Base-by-base conservation (phyloP, 2,888 invertebrate genomes). In the Bembecia ichneumoniformis region DNA sequence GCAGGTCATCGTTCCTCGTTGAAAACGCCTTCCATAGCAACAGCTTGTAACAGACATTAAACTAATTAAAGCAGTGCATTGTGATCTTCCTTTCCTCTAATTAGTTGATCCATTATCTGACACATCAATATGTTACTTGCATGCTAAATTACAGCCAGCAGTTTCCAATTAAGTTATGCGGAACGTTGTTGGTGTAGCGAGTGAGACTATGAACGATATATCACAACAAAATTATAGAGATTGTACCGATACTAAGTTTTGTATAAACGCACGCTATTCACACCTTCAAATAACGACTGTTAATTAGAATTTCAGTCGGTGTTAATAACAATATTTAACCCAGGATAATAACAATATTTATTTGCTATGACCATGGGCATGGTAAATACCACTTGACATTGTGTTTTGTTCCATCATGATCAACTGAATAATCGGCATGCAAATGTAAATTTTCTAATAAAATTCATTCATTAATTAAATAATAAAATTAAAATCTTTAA, bases 131-230 rank as follows among this genome's bases (percentile, higher is more conserved):
- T 40, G 40, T 13, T 40, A 40, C 13, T 40, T 40, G n/a, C 40
- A 40, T 40, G 40, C n/a, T 40, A 40, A 40, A 40, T 40, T 44
- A 15, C 44, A 16, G 16, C 17, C 49, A 57, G 61, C 55, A 64
- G 66, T 84, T 84, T 84, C 83, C 75, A 81, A 75, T 83, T 63
- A 77, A 84, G 82, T 82, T 75, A 84, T 83, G 84, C 84, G 83
- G 83, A 84, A 84, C 84, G 82, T 57, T 59, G 17, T 17, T 28
- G 28, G 28, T 28, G 28, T 58, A 55, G 53, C 49, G 50, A 43
- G 59, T 74, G 67, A 71, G 71, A 65, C 62, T 61, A 63, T 57
- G 58, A 51, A 73, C 68, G 58, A 68, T 73, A 64, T 65, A 72
- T 75, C 69, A 74, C 59, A 61, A 49, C 47, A 48, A 28, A 28